phyloP scores from a whole-genome alignment of 2,113 vertebrate genomes.

The Podilymbus podiceps region DNA sequence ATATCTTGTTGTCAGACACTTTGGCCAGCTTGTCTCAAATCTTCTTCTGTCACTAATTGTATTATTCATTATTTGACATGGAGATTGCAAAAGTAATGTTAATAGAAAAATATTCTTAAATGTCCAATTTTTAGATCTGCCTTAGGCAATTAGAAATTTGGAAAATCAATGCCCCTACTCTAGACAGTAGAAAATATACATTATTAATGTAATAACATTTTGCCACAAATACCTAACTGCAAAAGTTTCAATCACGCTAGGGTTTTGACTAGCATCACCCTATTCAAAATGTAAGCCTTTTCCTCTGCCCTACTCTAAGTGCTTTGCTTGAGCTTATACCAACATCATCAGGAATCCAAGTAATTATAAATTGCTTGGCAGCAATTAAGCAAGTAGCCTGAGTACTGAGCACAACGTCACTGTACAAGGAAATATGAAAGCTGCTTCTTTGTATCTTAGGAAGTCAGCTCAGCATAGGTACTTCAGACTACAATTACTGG shows the following conservation, averaged over 20 bases:
- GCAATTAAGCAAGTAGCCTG: neutral
- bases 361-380: neutral
- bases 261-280: neutral
- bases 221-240: neutral
- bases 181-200: neutral
- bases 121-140: neutral
- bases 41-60: neutral
- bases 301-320: neutral
- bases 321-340: neutral
- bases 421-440: neutral
- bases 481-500: neutral
- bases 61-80: neutral
- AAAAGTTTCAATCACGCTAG: neutral
- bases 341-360: neutral
- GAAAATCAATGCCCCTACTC: neutral
- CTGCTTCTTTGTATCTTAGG: neutral
- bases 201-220: conserved; percentile 31
- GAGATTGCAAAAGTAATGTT: neutral
- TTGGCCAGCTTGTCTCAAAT: neutral
- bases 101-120: neutral
- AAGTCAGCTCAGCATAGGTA: neutral
- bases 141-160: neutral
- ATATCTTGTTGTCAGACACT: neutral
- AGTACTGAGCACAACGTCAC: neutral
- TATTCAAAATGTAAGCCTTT: neutral